Conservation (phyloP, 2,113 vertebrate genomes). For the Gobius niger region DNA sequence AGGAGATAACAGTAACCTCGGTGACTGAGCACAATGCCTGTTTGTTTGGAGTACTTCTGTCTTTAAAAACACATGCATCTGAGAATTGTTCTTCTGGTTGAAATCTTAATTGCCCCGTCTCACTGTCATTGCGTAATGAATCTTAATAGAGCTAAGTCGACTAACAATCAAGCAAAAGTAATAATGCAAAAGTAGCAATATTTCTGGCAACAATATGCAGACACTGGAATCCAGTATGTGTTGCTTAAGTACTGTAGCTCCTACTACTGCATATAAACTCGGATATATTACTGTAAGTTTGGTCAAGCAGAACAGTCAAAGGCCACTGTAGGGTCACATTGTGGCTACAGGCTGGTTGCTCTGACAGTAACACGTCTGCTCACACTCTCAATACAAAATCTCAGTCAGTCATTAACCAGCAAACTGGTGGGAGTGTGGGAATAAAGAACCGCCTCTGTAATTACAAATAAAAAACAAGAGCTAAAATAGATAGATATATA, state of each 20-base stretch:
- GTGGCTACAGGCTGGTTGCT: background rate
- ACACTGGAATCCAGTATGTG: no score
- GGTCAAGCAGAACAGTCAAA: background rate
- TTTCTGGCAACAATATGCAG: no score
- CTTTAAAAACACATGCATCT: background rate
- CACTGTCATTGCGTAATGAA: no score
- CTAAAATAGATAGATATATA: background rate
- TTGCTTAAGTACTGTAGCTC: no score
- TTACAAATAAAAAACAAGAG: background rate
- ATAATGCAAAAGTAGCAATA: no score
- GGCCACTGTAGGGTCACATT: background rate
- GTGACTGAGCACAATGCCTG: background rate
- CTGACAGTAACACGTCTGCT: background rate
- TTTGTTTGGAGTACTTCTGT: background rate
- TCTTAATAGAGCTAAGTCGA: no score
- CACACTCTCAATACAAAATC: background rate
- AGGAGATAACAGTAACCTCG: slow-evolving; percentile 4
- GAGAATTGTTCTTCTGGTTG: background rate
- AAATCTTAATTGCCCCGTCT: no score
- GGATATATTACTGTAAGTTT: background rate
- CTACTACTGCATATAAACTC: no score
- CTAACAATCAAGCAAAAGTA: no score
- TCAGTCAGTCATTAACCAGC: background rate
- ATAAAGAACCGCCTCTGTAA: background rate
- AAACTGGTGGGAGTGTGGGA: background rate